Percentiles rank a stretch among this genome's conserved stretches.
These are phyloP conservation scores for Aromia moschata DNA, from an alignment of 2,888 invertebrate species.

Conservation along the genomic window DNA sequence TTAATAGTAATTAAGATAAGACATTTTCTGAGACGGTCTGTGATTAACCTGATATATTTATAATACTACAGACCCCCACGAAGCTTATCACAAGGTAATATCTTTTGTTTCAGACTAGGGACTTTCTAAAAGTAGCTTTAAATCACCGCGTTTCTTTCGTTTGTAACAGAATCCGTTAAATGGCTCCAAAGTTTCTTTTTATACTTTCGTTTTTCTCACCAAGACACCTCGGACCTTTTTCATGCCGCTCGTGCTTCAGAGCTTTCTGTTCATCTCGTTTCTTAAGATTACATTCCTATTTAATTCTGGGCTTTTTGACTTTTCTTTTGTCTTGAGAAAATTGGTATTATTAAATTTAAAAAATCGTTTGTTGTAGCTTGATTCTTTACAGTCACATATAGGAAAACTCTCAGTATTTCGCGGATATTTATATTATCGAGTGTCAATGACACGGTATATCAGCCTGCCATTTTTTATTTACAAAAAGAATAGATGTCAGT, in stretches of 20 bases:
- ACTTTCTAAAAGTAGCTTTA: constrained; percentile 16
- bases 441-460: no score
- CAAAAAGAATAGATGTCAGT: no score
- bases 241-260: constrained; percentile 11
- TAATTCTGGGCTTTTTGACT: constrained; percentile 24
- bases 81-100: neutral
- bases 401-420: no score
- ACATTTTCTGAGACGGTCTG: no score
- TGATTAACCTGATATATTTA: no score
- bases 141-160: constrained; percentile 10
- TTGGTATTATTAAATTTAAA: no score
- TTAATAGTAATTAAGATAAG: no score
- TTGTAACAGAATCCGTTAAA: constrained; percentile 20
- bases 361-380: no score
- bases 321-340: constrained; percentile 5
- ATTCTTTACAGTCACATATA: no score
- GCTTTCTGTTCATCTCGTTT: constrained; percentile 16
- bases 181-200: constrained; percentile 20
- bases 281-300: constrained; percentile 10
- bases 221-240: neutral
- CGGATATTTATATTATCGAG: no score
- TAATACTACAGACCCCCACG: no score
- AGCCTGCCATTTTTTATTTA: no score
- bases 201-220: neutral
- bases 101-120: neutral